Percentiles rank a stretch among this genome's conserved stretches.
Conservation (phyloP, 1,140 invertebrate genomes). For the Mizuhopecten yessoensis region DNA sequence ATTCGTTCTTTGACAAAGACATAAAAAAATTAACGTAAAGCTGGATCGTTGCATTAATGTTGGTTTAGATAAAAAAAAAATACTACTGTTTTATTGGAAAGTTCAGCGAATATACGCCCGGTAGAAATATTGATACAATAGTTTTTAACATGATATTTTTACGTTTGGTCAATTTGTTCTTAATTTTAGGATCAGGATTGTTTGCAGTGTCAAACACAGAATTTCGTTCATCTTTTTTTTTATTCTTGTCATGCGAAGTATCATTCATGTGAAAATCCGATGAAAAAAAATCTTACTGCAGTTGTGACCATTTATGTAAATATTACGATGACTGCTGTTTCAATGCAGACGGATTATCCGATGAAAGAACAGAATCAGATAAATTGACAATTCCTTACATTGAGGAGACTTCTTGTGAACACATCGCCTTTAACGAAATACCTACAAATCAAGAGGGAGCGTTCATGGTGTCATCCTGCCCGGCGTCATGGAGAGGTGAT, state of each 20-base stretch:
- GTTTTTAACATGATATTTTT: background rate
- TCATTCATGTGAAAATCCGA: background rate
- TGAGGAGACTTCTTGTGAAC: background rate
- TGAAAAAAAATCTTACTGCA: background rate
- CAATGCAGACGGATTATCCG: background rate
- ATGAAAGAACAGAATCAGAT: background rate
- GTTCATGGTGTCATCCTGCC: background rate
- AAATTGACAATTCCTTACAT: background rate
- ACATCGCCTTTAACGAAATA: background rate
- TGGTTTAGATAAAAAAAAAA: background rate
- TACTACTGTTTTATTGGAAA: background rate
- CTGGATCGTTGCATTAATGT: no score
- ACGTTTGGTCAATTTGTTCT: background rate
- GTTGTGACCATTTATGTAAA: background rate
- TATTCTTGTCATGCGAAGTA: background rate
- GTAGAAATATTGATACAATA: no score
- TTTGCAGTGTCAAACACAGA: background rate
- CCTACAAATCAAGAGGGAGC: background rate
- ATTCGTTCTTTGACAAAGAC: no score
- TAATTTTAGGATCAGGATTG: background rate
- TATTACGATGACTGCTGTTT: no score
- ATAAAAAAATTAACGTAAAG: no score
- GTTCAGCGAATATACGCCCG: no score
- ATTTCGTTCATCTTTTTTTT: background rate
- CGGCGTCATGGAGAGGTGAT: background rate